phyloP scores from a whole-genome alignment of 2,797 vertebrate species.

The Anguilla megastoma region DNA sequence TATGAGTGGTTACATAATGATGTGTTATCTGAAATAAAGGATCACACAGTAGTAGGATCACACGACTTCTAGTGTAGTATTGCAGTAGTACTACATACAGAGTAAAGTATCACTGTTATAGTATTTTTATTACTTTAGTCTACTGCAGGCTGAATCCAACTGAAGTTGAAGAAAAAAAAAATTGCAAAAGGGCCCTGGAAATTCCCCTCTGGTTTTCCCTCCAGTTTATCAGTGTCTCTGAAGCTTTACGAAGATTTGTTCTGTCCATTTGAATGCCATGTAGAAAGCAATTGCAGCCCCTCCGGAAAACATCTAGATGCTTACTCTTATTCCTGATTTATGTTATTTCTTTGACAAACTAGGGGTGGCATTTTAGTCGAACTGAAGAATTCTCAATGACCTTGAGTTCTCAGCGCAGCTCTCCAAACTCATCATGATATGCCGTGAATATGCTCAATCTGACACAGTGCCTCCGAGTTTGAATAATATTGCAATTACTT shows the following conservation, averaged over 20 bases:
- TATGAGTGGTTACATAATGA: neutral
- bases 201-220: neutral
- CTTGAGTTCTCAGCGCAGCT: neutral
- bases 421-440: neutral
- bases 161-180: neutral
- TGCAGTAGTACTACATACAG: neutral
- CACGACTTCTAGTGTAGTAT: neutral
- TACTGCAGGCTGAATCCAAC: neutral
- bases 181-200: neutral
- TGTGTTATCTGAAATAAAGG: neutral
- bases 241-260: neutral
- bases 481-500: neutral
- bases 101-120: neutral
- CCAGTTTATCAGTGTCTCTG: neutral
- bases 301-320: neutral
- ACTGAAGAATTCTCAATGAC: conserved; percentile 10
- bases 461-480: neutral
- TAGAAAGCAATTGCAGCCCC: neutral
- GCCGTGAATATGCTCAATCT: neutral
- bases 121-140: neutral
- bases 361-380: neutral
- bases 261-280: neutral
- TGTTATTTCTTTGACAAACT: neutral
- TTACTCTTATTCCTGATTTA: neutral
- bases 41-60: neutral